A percentile compares a stretch with the other conserved stretches of the same genome.
These are phyloP conservation scores for Chamaetylas fuelleborni DNA, from an alignment of 2,113 vertebrate species.

Conservation along the genomic window DNA sequence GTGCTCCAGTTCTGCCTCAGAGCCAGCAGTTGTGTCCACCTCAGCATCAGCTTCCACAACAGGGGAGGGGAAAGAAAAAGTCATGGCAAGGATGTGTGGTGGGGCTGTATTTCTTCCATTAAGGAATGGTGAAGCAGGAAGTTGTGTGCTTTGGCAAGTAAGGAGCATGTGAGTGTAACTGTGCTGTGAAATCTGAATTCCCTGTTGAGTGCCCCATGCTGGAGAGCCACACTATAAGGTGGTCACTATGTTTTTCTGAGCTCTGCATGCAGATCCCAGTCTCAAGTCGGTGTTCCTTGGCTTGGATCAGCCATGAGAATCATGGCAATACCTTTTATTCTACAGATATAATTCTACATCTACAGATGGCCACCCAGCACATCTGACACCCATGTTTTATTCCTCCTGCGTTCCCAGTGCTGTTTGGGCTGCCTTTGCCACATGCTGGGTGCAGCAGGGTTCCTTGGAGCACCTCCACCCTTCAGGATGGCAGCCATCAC, in stretches of 20 bases:
- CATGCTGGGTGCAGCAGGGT: background rate
- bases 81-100: background rate
- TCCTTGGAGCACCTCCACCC: background rate
- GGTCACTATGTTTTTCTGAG: background rate
- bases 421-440: background rate
- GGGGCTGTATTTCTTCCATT: background rate
- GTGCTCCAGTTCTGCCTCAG: background rate
- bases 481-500: background rate
- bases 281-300: background rate
- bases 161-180: background rate
- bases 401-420: background rate
- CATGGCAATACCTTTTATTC: background rate
- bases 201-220: accelerated
- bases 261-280: background rate
- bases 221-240: background rate
- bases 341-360: no score
- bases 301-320: background rate
- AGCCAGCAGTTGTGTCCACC: background rate
- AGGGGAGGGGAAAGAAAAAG: background rate
- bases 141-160: background rate
- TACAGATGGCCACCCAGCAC: background rate
- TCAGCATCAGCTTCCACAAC: background rate
- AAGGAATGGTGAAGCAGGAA: background rate
- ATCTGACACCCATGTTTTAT: background rate
- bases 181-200: background rate